Conservation (phyloP, 2,888 invertebrate genomes). For the Pegoplata infirma region DNA sequence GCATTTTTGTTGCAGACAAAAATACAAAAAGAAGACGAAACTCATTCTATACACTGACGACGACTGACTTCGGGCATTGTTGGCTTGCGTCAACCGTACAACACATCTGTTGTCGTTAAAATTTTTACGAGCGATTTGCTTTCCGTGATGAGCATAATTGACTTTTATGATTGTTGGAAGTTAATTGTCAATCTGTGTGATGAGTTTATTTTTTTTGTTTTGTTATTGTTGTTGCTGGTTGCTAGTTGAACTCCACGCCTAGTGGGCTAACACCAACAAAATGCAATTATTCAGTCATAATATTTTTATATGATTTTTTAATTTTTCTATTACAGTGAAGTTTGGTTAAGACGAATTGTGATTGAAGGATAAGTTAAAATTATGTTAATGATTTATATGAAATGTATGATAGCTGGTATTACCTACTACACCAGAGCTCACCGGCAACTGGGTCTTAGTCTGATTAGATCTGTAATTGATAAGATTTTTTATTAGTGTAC, state of each 20-base stretch:
- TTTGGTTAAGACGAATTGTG: too few species aligned
- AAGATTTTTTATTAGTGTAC: too few species aligned
- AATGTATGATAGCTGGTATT: too few species aligned
- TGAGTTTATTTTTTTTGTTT: constrained; percentile 31
- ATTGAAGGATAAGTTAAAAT: too few species aligned
- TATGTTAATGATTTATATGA: too few species aligned
- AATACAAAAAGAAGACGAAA: background rate
- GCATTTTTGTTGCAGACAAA: constrained; percentile 27
- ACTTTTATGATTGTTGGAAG: constrained; percentile 64
- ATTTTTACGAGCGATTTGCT: constrained; percentile 65
- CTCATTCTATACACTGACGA: constrained; percentile 10
- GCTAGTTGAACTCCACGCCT: constrained; percentile 42
- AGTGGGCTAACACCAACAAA: constrained; percentile 38
- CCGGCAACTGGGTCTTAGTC: too few species aligned
- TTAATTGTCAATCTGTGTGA: constrained; percentile 65
- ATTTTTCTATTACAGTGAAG: too few species aligned
- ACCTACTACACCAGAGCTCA: too few species aligned
- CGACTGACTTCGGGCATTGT: background rate
- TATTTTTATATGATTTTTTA: constrained; percentile 23
- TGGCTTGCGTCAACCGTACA: background rate
- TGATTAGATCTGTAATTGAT: too few species aligned
- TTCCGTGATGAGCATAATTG: constrained; percentile 68
- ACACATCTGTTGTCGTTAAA: constrained; percentile 57
- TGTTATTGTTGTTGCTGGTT: background rate
- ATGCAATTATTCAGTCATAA: constrained; percentile 46